Evolutionary conservation across 1,140 invertebrate species (phyloP).

Genomic region (Tetramorium parvispinum): DNA sequence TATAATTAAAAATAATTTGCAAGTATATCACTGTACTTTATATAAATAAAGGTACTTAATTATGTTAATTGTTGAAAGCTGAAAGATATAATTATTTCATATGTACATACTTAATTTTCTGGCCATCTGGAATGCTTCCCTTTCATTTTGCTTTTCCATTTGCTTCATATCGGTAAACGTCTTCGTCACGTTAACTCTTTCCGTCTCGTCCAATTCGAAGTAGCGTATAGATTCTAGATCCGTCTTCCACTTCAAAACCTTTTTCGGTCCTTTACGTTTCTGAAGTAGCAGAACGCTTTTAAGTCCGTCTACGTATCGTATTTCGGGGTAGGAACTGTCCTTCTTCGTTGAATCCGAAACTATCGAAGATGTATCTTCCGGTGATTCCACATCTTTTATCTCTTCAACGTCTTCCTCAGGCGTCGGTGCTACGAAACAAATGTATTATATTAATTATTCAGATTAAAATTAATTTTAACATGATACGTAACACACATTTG

Average conservation of each 20-base stretch:
- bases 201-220: conserved; percentile 97
- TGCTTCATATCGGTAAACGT: conserved; percentile 97
- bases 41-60: background rate
- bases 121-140: conserved; percentile 92
- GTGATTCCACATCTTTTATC: conserved; percentile 70
- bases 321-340: conserved; percentile 73
- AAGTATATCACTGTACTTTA: background rate
- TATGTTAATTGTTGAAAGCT: background rate
- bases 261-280: conserved; percentile 91
- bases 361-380: conserved; percentile 70
- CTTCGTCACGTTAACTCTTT: conserved; percentile 97
- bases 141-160: conserved; percentile 94
- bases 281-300: conserved; percentile 90
- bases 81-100: conserved; percentile 1
- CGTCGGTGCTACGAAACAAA: conserved; percentile 73
- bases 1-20: background rate
- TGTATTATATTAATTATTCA: background rate
- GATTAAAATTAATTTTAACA: conserved; percentile 38
- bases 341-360: conserved; percentile 69
- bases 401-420: conserved; percentile 76
- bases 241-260: conserved; percentile 93
- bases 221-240: conserved; percentile 93
- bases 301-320: conserved; percentile 82
- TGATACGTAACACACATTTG: background rate
- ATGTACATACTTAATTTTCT: conserved; percentile 89